Percentiles rank a stretch among this genome's conserved stretches.
phyloP scores from a whole-genome alignment of 2,113 vertebrate species.

The Gobius niger region DNA sequence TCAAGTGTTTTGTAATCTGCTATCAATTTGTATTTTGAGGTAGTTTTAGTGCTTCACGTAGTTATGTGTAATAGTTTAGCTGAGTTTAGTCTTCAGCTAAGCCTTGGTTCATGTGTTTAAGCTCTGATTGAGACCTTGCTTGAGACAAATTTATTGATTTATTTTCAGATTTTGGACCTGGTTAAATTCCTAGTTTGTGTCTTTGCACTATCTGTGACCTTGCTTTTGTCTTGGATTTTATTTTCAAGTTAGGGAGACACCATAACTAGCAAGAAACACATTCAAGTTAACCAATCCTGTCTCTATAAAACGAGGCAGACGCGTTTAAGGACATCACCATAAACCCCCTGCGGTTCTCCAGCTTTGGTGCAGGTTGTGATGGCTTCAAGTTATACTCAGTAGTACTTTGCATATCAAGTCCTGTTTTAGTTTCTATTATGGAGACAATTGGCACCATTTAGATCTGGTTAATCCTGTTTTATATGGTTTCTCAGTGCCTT shows the following conservation, averaged over 20 bases:
- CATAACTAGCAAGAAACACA: background rate
- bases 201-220: background rate
- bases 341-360: background rate
- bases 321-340: background rate
- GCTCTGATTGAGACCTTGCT: background rate
- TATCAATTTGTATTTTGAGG: background rate
- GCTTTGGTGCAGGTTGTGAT: background rate
- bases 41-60: background rate
- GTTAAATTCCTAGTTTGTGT: background rate
- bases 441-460: no score
- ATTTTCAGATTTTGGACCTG: background rate
- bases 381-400: background rate
- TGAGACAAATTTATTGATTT: background rate
- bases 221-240: background rate
- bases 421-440: no score
- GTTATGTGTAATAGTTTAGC: no score
- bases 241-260: background rate
- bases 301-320: background rate
- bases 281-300: background rate
- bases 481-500: no score
- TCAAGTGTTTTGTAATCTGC: background rate
- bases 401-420: no score
- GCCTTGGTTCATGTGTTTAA: background rate
- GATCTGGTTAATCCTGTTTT: no score
- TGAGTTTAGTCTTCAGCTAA: no score